These are phyloP conservation scores for Psilanteris sp. DNA, from an alignment of 1,140 invertebrate species.

Conservation along the genomic window DNA sequence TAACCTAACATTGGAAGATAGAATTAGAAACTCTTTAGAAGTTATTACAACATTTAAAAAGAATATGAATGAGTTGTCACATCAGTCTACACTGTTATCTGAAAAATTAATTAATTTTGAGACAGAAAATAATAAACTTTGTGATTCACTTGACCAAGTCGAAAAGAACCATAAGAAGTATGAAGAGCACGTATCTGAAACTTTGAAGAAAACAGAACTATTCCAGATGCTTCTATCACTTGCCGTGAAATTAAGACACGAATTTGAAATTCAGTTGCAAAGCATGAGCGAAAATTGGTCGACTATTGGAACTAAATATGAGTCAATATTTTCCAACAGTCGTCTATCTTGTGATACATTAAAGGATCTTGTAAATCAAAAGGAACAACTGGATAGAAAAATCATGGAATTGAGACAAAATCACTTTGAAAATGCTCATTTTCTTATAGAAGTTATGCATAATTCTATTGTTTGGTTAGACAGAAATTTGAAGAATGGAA, in stretches of 20 bases:
- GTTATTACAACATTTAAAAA: no score
- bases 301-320: conserved; percentile 40
- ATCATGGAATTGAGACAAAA: conserved; percentile 42
- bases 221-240: conserved; percentile 62
- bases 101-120: no score
- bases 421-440: conserved; percentile 59
- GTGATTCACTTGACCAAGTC: conserved; percentile 41
- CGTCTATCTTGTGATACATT: conserved; percentile 64
- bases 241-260: conserved; percentile 48
- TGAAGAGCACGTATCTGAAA: conserved; percentile 45
- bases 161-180: conserved; percentile 50
- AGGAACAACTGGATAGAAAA: conserved; percentile 48
- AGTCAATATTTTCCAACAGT: conserved; percentile 33
- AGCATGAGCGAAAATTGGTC: conserved; percentile 56
- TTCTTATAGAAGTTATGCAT: conserved; percentile 57
- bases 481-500: conserved; percentile 51
- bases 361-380: conserved; percentile 59
- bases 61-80: no score
- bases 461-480: conserved; percentile 64
- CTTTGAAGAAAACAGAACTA: conserved; percentile 63
- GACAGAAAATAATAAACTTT: conserved; percentile 39
- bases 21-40: conserved; percentile 3
- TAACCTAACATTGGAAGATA: not conserved
- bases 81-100: no score
- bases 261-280: conserved; percentile 61